phyloP scores from a whole-genome alignment of 2,797 vertebrate genomes.

The Poecilia velifera region DNA sequence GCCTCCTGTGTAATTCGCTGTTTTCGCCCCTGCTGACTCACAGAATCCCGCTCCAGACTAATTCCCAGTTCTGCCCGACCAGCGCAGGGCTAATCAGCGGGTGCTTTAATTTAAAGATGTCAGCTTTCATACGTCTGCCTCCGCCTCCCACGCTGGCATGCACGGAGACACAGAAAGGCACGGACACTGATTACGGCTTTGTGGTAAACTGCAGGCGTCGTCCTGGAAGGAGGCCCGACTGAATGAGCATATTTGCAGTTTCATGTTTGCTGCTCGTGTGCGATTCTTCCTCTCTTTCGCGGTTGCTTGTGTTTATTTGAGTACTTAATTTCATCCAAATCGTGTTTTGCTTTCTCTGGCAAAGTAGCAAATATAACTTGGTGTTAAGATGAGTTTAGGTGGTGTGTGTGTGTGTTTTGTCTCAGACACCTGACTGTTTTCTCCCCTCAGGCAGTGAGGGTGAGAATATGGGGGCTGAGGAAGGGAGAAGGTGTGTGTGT shows the following conservation, averaged over 20 bases:
- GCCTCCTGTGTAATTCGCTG: conserved; percentile 66
- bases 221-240: conserved; percentile 29
- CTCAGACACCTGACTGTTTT: conserved; percentile 50
- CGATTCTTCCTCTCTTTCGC: conserved; percentile 1
- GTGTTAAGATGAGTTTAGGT: conserved; percentile 28
- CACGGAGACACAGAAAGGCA: conserved; percentile 32
- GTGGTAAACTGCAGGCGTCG: conserved; percentile 43
- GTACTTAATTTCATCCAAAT: neutral
- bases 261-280: conserved; percentile 7
- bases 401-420: conserved; percentile 27
- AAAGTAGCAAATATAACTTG: neutral
- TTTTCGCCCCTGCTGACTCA: conserved; percentile 68
- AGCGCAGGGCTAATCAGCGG: conserved; percentile 74
- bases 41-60: conserved; percentile 67
- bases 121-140: conserved; percentile 70
- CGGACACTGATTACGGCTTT: conserved; percentile 60
- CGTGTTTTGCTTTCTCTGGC: neutral
- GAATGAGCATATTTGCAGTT: conserved; percentile 26
- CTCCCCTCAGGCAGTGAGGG: conserved; percentile 43
- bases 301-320: neutral
- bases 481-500: conserved; percentile 22
- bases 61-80: conserved; percentile 71
- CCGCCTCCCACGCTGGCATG: conserved; percentile 60
- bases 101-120: conserved; percentile 81
- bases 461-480: conserved; percentile 46